Evolutionary conservation across 1,140 invertebrate species (phyloP), one percentile per base, ranked within the genome.

Genomic region (Leptopilina boulardi): DNA sequence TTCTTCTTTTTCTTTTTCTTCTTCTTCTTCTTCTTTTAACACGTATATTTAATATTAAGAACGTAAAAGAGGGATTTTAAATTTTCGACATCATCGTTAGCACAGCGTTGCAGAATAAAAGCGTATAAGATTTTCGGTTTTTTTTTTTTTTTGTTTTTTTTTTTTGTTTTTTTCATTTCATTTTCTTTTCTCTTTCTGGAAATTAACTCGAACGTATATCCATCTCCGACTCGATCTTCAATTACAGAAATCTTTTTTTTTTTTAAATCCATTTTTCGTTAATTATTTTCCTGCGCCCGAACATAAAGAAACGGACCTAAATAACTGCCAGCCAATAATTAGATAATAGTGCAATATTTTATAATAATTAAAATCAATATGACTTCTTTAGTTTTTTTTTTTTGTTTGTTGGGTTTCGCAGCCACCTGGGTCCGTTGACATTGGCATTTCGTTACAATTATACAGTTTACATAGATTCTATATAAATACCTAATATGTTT

Each of bases 401-500:
- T 30, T 38, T 6, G 34, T 41, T 74, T 70, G 34, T 71, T 18
- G 30, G 30, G 23, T 71, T 9, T 15, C 75, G 71, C 84, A 86
- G 77, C 80, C 78, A 80, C 79, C 85, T 89, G 79, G 87, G 89
- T 87, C 85, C 88, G 79, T 73, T 85, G 85, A 87, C 85, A 85
- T 90, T 91, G 89, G 87, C 88, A 89, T 90, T 90, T 90, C 83
- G 85, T 90, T 90, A 91, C 84, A 91, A 88, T 90, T 89, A 89
- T 89, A 90, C 86, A 89, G 87, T 51, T 87, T 89, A 89, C 86
- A 89, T 89, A 89, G 88, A 89, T 89, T 89, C 87, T 90, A 89
- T 89, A 90, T 89, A 90, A 90, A 91, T 91, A 91, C 85, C 88
- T 91, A 91, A 89, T 91, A 90, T 89, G 89, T 87, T 38, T 85